Base-by-base conservation (phyloP, 1,140 invertebrate genomes). In the Paralvinella palmiformis region DNA sequence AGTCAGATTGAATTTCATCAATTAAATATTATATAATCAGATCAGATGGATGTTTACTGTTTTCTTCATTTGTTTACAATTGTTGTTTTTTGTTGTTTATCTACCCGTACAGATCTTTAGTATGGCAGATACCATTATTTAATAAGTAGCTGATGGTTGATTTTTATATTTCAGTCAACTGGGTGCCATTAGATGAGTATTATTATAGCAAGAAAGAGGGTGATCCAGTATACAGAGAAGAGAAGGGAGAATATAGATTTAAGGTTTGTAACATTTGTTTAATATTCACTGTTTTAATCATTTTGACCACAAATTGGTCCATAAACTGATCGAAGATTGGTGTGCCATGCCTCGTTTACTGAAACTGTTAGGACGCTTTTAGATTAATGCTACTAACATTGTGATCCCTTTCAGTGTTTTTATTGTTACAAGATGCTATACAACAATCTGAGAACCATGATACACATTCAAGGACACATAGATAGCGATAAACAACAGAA, bases 391-490 rank as follows among this genome's bases (percentile, higher is more conserved):
- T 6, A 37, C 36, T 37, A 17, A 27, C 24, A 32, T 22, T 35
- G 3, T 32, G 29, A 37, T n/a, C 17, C 24, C 15, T 72, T 71
- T 24, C 67, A 81, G 79, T 81, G 79, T 59, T 77, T 72, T 72
- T 74, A 73, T 59, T 81, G 79, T 63, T 72, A 73, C 45, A 81
- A 80, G 66, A 76, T 80, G 74, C 66, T 81, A 27, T 78, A 80
- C 68, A 79, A 78, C 72, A 81, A 81, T 63, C 70, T 80, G 15
- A 72, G 74, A 50, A 68, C 76, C 44, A 80, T 81, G 79, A 73
- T 74, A 68, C 79, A 81, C 62, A 73, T 81, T 36, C 75, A 78
- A 60, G 75, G 74, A 59, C 79, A 80, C 60, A 79, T 80, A 35
- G 78, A 63, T 36, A 73, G 72, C 48, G 73, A 74, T 53, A 77